phyloP scores from a whole-genome alignment of 2,888 invertebrate species.

The Orthosia cruda region DNA sequence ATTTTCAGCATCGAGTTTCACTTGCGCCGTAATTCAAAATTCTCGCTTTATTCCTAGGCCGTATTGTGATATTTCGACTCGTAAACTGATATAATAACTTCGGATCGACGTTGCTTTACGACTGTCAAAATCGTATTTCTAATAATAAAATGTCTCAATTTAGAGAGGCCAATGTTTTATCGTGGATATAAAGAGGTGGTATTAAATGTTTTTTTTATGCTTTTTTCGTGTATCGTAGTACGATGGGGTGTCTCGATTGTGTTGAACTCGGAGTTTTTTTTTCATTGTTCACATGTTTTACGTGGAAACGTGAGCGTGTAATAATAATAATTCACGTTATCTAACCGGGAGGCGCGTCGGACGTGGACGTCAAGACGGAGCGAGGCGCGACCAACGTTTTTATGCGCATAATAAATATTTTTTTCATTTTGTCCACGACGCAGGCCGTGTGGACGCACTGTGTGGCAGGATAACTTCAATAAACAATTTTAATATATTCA shows the following conservation, averaged over 20 bases:
- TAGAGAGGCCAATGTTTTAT: constrained; percentile 89
- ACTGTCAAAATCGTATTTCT: constrained; percentile 90
- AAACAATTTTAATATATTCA: constrained; percentile 53
- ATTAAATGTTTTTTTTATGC: constrained; percentile 83
- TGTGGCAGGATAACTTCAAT: constrained; percentile 51
- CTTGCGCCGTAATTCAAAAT: constrained; percentile 63
- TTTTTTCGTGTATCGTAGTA: constrained; percentile 82
- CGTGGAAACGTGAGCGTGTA: constrained; percentile 77
- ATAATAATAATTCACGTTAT: constrained; percentile 83
- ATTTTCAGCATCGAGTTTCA: constrained; percentile 61
- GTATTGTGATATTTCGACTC: constrained; percentile 86
- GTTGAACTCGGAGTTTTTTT: constrained; percentile 57
- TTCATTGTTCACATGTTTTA: constrained; percentile 69
- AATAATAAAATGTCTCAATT: constrained; percentile 91
- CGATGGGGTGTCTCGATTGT: constrained; percentile 78
- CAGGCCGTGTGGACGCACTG: constrained; percentile 54
- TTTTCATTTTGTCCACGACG: constrained; percentile 69
- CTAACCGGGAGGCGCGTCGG: constrained; percentile 78
- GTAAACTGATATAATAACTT: constrained; percentile 88
- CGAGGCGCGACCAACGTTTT: constrained; percentile 69
- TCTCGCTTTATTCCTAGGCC: constrained; percentile 72
- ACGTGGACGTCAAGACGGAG: constrained; percentile 73
- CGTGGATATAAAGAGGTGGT: constrained; percentile 83
- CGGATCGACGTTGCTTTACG: constrained; percentile 86
- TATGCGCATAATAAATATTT: constrained; percentile 78